phyloP scores from a whole-genome alignment of 2,113 vertebrate species.

The Euleptes europaea region DNA sequence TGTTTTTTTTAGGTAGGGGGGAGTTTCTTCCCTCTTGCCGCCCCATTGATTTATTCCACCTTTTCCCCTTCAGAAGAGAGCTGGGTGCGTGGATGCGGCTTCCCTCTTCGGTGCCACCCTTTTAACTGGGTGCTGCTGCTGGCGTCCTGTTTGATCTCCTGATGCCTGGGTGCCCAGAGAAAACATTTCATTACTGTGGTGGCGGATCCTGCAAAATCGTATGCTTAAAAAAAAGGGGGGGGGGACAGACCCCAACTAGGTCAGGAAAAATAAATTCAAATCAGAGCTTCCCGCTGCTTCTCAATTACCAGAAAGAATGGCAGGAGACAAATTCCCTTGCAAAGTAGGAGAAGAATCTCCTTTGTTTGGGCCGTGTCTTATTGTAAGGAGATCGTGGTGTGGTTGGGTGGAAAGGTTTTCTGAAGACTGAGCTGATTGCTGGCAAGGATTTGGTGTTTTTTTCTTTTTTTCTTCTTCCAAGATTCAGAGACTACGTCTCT shows the following conservation, averaged over 20 bases:
- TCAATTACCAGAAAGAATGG: neutral
- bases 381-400: neutral
- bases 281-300: neutral
- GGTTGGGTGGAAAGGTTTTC: neutral
- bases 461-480: too few relatives aligned
- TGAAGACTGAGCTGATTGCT: neutral
- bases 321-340: too few relatives aligned
- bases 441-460: neutral
- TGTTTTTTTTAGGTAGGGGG: neutral
- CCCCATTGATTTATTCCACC: neutral
- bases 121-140: too few relatives aligned
- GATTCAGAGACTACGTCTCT: neutral
- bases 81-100: too few relatives aligned
- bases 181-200: neutral
- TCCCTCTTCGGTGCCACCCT: neutral
- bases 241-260: too few relatives aligned
- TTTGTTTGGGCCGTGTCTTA: neutral
- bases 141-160: rapidly evolving
- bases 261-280: too few relatives aligned
- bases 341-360: neutral
- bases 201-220: too few relatives aligned
- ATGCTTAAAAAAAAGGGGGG: neutral
- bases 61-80: neutral
- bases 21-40: neutral
- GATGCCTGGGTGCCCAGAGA: neutral